These are phyloP conservation scores for Pandemis cinnamomeana DNA, from an alignment of 2,888 invertebrate genomes.

Conservation along the genomic window DNA sequence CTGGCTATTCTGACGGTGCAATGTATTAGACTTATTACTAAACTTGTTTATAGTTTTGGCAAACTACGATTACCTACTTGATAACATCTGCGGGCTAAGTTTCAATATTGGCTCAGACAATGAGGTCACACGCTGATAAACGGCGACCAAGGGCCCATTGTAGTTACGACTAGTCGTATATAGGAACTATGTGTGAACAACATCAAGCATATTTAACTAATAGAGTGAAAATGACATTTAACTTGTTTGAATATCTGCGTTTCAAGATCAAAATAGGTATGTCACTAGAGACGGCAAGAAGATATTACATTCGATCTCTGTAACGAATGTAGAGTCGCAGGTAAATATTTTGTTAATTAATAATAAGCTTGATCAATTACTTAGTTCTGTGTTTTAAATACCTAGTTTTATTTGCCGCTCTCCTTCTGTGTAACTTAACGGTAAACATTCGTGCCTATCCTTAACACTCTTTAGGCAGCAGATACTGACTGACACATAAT, in stretches of 20 bases:
- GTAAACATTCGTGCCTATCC: not conserved
- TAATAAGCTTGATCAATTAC: too few relatives aligned
- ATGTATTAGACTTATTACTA: not conserved
- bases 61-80: not conserved
- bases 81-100: not conserved
- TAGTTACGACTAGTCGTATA: not conserved
- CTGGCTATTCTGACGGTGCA: too few relatives aligned
- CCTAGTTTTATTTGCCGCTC: too few relatives aligned
- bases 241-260: too few relatives aligned
- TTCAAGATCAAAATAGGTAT: too few relatives aligned
- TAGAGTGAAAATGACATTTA: too few relatives aligned
- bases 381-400: too few relatives aligned
- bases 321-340: too few relatives aligned
- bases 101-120: conserved; percentile 6
- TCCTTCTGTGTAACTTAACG: not conserved
- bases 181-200: not conserved
- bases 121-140: not conserved
- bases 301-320: too few relatives aligned
- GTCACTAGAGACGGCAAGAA: too few relatives aligned
- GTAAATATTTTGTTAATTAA: too few relatives aligned
- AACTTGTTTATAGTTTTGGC: not conserved
- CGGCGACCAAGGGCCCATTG: not conserved
- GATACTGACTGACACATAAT: not conserved
- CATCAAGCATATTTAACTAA: too few relatives aligned
- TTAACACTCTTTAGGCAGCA: not conserved